These are phyloP conservation scores for Leptopilina drosophilae DNA, from an alignment of 2,888 invertebrate species.

Conservation along the genomic window DNA sequence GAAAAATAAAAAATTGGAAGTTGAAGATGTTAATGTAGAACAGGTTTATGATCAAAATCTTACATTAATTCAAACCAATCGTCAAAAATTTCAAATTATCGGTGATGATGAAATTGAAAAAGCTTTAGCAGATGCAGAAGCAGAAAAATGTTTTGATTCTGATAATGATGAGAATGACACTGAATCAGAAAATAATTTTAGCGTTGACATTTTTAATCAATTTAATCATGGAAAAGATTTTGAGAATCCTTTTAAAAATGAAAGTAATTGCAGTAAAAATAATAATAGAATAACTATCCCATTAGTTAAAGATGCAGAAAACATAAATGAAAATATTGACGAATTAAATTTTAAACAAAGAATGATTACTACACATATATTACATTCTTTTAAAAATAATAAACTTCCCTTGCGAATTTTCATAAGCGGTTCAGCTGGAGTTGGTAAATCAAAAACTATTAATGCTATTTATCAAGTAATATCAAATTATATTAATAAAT, in stretches of 20 bases:
- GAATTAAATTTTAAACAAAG: too few relatives aligned
- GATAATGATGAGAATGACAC: constrained; percentile 19
- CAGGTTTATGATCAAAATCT: constrained; percentile 23
- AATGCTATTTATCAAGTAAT: constrained; percentile 58
- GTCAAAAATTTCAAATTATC: constrained; percentile 27
- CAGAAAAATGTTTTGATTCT: constrained; percentile 12
- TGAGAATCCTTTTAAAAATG: constrained; percentile 19
- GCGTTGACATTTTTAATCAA: constrained; percentile 47
- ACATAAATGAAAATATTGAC: constrained; percentile 36
- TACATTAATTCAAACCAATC: constrained; percentile 38
- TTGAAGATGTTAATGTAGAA: constrained; percentile 23
- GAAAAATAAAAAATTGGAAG: constrained; percentile 42
- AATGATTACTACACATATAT: too few relatives aligned
- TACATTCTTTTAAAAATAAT: constrained; percentile 45
- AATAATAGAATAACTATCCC: constrained; percentile 30
- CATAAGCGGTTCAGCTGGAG: constrained; percentile 63
- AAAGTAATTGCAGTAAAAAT: neutral
- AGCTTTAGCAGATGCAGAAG: constrained; percentile 33
- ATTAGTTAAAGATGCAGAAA: constrained; percentile 41
- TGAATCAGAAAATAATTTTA: constrained; percentile 23
- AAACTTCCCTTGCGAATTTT: constrained; percentile 55
- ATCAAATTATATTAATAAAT: constrained; percentile 39
- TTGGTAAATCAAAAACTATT: constrained; percentile 64
- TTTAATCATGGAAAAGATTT: too few relatives aligned
- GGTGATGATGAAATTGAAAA: constrained; percentile 41